Conservation (phyloP, 2,888 invertebrate genomes). For the Limnephilus lunatus region DNA sequence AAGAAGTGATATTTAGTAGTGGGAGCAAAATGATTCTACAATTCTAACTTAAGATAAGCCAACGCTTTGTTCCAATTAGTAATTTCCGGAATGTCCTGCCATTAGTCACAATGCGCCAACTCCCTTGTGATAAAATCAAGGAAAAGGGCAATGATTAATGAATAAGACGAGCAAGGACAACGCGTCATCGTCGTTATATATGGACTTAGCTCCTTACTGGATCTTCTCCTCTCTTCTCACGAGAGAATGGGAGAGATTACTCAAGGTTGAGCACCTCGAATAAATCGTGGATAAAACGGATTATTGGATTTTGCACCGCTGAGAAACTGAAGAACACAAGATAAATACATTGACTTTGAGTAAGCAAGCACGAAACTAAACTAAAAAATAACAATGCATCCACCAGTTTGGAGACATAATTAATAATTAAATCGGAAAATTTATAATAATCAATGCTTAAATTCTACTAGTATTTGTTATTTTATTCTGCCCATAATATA, state of each 20-base stretch:
- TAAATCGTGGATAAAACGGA: background rate
- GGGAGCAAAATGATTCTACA: constrained; percentile 17
- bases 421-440: background rate
- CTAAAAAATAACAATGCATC: background rate
- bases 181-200: constrained; percentile 7
- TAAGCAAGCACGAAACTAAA: background rate
- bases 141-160: background rate
- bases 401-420: background rate
- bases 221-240: background rate
- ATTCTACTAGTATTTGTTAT: background rate
- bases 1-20: background rate
- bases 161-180: background rate
- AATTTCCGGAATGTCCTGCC: constrained; percentile 27
- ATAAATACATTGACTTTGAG: background rate
- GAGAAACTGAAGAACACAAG: background rate
- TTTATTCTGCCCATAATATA: background rate
- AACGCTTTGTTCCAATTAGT: constrained; percentile 25
- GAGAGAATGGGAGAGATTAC: background rate
- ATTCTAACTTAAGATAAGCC: constrained; percentile 17
- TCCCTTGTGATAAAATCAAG: background rate
- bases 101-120: background rate
- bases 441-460: background rate
- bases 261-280: background rate
- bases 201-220: background rate
- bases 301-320: background rate